Evolutionary conservation across 2,888 invertebrate species (phyloP).

Genomic region (Tolmerus cingulatus): DNA sequence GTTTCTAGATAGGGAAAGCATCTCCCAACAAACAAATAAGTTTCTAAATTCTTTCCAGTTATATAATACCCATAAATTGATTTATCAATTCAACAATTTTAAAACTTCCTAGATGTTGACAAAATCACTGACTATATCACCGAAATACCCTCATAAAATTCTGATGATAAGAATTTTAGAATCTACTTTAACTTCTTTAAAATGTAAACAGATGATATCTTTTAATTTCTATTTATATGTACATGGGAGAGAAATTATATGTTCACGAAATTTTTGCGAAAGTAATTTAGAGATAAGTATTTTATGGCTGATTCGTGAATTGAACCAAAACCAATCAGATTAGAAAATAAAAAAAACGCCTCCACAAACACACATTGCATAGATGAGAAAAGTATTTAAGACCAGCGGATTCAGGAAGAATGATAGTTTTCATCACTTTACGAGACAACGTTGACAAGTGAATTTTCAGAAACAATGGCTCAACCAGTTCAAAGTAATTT

Average conservation of each 20-base stretch:
- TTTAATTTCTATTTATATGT: background rate
- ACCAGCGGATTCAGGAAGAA: background rate
- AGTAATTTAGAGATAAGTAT: background rate
- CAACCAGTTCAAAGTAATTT: background rate
- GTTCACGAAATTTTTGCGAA: background rate
- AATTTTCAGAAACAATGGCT: background rate
- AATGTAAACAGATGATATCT: background rate
- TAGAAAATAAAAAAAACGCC: background rate
- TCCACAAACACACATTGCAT: background rate
- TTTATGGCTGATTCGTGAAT: background rate
- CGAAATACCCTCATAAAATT: too few relatives aligned
- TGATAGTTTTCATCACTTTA: background rate
- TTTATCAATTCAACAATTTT: too few relatives aligned
- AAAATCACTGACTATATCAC: too few relatives aligned
- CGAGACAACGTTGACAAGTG: background rate
- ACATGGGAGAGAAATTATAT: background rate
- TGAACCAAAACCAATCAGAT: background rate
- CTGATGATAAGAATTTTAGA: too few relatives aligned
- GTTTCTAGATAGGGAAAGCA: too few relatives aligned
- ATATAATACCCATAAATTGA: too few relatives aligned
- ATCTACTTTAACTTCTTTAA: too few relatives aligned
- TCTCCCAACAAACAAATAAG: too few relatives aligned
- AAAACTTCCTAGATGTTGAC: too few relatives aligned
- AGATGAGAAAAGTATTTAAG: background rate
- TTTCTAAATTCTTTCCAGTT: too few relatives aligned